phyloP scores from a whole-genome alignment of 1,140 invertebrate genomes.

The Thaumatotibia leucotreta region DNA sequence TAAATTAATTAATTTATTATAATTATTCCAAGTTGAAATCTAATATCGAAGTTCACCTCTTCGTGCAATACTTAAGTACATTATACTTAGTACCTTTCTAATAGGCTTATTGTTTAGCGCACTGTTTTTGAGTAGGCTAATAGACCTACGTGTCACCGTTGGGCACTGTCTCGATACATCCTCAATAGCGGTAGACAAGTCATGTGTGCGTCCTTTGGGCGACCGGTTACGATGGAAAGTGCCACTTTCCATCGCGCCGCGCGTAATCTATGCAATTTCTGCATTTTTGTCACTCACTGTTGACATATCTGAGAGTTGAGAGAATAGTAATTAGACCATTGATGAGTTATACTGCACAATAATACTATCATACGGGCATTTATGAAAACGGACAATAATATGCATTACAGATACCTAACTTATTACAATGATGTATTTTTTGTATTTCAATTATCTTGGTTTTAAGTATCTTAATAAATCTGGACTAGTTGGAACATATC shows the following conservation, averaged over 20 bases:
- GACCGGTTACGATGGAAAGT: conserved; percentile 41
- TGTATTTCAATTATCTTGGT: no score
- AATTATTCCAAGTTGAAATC: no score
- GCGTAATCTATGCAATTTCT: conserved; percentile 13
- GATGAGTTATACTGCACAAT: not conserved
- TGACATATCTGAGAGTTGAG: not conserved
- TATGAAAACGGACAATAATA: no score
- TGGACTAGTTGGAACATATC: no score
- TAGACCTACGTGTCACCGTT: not conserved
- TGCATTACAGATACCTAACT: no score
- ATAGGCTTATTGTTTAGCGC: not conserved
- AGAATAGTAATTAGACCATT: not conserved
- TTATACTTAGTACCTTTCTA: not conserved
- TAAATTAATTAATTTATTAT: no score
- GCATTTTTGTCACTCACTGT: conserved; percentile 10
- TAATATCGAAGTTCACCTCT: no score
- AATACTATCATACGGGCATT: not conserved
- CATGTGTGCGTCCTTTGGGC: conserved; percentile 26
- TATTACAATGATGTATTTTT: no score
- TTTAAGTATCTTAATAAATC: no score
- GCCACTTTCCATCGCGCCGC: conserved; percentile 41
- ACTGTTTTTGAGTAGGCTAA: not conserved
- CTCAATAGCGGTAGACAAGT: conserved; percentile 15
- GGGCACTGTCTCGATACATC: not conserved
- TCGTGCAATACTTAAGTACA: no score